Conservation (phyloP, 2,113 vertebrate genomes). For the Brachypteracias leptosomus region DNA sequence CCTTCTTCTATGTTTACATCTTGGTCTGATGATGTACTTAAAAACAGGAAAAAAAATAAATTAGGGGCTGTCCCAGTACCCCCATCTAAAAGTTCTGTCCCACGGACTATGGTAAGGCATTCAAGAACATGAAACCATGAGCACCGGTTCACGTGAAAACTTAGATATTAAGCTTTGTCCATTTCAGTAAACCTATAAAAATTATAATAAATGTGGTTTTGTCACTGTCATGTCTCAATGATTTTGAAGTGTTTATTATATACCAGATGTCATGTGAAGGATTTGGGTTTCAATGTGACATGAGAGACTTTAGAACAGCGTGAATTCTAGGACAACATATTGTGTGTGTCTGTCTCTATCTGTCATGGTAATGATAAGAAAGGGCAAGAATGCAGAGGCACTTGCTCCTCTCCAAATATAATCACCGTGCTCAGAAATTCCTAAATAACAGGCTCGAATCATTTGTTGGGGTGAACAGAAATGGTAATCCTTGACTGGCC, state of each 20-base stretch:
- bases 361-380: constrained; percentile 43
- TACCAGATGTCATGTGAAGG: constrained; percentile 28
- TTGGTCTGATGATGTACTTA: background rate
- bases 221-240: background rate
- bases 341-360: constrained; percentile 42
- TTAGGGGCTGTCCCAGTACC: background rate
- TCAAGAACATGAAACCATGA: background rate
- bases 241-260: constrained; percentile 27
- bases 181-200: background rate
- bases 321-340: constrained; percentile 60
- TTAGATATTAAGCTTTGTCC: background rate
- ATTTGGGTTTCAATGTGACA: constrained; percentile 45
- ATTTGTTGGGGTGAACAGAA: constrained; percentile 38
- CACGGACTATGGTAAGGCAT: background rate
- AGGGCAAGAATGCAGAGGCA: constrained; percentile 18
- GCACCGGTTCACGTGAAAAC: background rate
- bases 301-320: background rate
- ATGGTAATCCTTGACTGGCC: constrained; percentile 7
- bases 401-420: constrained; percentile 41
- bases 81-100: background rate
- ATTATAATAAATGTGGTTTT: background rate
- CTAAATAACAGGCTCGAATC: background rate
- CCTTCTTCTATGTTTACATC: background rate
- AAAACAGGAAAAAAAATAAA: background rate
- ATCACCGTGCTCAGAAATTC: background rate